phyloP scores from a whole-genome alignment of 2,888 invertebrate species.

The Hirtodrosophila cameraria region DNA sequence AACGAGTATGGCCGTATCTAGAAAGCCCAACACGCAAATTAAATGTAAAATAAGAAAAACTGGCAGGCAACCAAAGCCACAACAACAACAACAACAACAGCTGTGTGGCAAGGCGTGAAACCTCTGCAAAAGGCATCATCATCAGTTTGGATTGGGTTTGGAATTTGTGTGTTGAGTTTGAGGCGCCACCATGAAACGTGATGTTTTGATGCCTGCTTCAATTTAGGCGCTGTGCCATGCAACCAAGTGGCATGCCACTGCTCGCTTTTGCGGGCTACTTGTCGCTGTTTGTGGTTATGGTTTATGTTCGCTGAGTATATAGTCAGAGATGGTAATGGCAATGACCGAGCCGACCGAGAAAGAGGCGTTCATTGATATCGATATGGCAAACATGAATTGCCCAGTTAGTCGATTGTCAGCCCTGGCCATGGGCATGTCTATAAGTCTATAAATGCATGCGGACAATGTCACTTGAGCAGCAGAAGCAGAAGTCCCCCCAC shows the following conservation, averaged over 20 bases:
- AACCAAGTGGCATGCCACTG: constrained; percentile 53
- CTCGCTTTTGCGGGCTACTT: constrained; percentile 30
- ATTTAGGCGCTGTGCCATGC: constrained; percentile 35
- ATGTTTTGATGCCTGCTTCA: constrained; percentile 65
- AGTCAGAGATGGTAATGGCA: constrained; percentile 22
- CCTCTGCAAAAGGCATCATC: constrained; percentile 38
- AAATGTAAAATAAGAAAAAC: constrained; percentile 30
- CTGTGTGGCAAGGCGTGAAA: constrained; percentile 66
- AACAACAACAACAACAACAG: constrained; percentile 41
- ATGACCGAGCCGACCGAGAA: constrained; percentile 44
- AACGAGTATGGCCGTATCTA: no score
- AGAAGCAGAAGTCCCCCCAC: not conserved
- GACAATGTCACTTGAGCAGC: constrained; percentile 62
- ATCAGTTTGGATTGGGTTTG: not conserved
- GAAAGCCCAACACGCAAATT: constrained; percentile 52
- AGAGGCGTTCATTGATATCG: constrained; percentile 57
- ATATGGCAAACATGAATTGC: constrained; percentile 31
- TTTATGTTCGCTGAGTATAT: constrained; percentile 12
- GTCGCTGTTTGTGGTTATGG: constrained; percentile 45
- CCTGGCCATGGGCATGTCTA: constrained; percentile 37
- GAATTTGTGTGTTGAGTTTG: constrained; percentile 26
- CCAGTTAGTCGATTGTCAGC: not conserved
- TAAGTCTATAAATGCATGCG: constrained; percentile 18
- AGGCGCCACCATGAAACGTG: constrained; percentile 71
- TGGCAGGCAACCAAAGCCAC: constrained; percentile 37